Conservation (phyloP, 2,113 vertebrate species). For the Leucoraja erinaceus region DNA sequence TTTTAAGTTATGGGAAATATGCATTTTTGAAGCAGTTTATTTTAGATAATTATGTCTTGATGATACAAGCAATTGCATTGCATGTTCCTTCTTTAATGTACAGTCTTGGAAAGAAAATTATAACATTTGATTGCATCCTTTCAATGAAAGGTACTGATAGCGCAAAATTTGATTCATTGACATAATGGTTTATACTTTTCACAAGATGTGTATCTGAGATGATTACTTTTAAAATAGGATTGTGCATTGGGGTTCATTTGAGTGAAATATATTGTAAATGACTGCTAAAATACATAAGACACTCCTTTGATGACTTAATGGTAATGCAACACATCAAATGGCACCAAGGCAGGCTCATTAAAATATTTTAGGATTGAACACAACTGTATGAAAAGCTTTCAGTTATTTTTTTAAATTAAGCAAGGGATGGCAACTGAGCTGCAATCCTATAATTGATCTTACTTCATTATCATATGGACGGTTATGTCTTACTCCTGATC, state of each 20-base stretch:
- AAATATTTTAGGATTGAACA: background rate
- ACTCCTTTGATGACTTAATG: background rate
- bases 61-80: too few relatives aligned
- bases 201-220: background rate
- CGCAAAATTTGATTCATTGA: background rate
- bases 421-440: too few relatives aligned
- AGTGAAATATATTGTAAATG: background rate
- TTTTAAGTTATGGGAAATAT: background rate
- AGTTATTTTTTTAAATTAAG: background rate
- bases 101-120: background rate
- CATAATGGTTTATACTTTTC: background rate
- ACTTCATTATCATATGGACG: background rate
- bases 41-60: background rate
- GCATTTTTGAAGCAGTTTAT: background rate
- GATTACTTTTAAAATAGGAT: background rate
- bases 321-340: background rate
- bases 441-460: background rate
- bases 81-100: background rate
- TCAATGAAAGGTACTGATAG: background rate
- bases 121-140: background rate
- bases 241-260: background rate
- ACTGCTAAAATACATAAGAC: background rate
- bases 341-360: background rate
- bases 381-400: background rate
- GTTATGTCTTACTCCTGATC: background rate